Evolutionary conservation across 35 echinoderm and acorn worm species (phyloP), one percentile per base, ranked within the genome.

Genomic region (Heliocidaris erythrogramma): DNA sequence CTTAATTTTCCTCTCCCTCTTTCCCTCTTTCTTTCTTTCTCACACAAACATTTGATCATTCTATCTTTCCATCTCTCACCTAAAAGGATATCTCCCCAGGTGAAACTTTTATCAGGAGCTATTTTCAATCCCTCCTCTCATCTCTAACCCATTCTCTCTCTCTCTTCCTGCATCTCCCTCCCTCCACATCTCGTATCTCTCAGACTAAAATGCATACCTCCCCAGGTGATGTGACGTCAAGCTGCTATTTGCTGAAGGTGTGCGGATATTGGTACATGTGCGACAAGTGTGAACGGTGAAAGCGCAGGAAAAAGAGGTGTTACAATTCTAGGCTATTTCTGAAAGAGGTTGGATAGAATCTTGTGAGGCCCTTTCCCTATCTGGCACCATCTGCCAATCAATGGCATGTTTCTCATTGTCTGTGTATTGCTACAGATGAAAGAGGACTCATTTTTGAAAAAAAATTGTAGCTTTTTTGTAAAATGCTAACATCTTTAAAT

Each of bases 141-240:
- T 89, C 87, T 13, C 86, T 88, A 48, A 14, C 47, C 86, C 86
- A 86, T 86, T 29, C 85, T 86, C 11, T 86, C 31, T 32, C 86
- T 88, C 86, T 48, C 31, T 12, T 30, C 11, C 87, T 89, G 18
- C 87, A n/a, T 89, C 87, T 27, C 30, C 24, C 86, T 48, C 47
- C 86, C 31, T 89, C 47, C 87, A 31, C 87, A 89, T 78, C 65
- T 78, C 65, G 18, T 24, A 78, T 78, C 17, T 18, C 65, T 78
- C 65, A 6, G 27, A 24, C 65, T 78, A 78, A 78, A 78, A 78
- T 30, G 47, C 87, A 89, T 89, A 89, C 47, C 87, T 89, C 87
- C 87, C 87, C 47, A n/a, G 87, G 87, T 89, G 47, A 32, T 32
- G 87, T 89, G 87, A 89, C 87, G 87, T 89, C 87, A 89, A 89